Evolutionary conservation across 2,888 invertebrate species (phyloP), one percentile per base, ranked within the genome.

Genomic region (Caenorhabditis imperialis): DNA sequence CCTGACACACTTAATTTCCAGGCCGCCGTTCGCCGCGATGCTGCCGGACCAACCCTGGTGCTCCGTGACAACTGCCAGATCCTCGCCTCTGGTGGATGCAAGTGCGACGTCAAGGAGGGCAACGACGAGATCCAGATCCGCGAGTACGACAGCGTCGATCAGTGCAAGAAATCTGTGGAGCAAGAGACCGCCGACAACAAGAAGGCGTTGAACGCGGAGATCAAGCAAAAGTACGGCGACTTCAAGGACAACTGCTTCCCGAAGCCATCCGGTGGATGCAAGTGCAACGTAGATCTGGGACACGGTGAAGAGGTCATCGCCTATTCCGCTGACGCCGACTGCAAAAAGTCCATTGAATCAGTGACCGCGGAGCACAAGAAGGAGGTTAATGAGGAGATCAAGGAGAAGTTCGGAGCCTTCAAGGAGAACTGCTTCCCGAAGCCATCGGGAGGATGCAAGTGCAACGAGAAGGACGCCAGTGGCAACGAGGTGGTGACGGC

Each of bases 401-500:
- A 80, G 53, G 76, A 83, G 62, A 87, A 85, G 62, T 84, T 81
- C 53, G 85, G 82, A 38, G 74, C 54, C 20, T 81, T 83, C 74
- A 83, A 83, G 62, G 85, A 86, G 48, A 82, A 82, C 62, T 86
- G 86, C 74, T 86, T 85, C 81, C 84, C 85, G 20, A 81, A 81
- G 67, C 81, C 81, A 25, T 75, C 78, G 16, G 82, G 82, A 8
- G 86, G 86, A n/a, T 86, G 86, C 72, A 82, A 84, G 27, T 86
- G 86, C 65, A 82, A 72, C 35, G 85, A 83, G 67, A 86, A 86
- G 60, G 86, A 86, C 42, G 76, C 79, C 0, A 69, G 78, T 47
- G 86, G 86, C 38, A 81, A 84, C 44, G 86, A 86, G 23, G 81
- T 83, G 14, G 79, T 80, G 45, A 77, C 76, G 51, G 75, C 77